Evolutionary conservation across 2,797 vertebrate genomes (phyloP).

Genomic region (Acanthis flammea): DNA sequence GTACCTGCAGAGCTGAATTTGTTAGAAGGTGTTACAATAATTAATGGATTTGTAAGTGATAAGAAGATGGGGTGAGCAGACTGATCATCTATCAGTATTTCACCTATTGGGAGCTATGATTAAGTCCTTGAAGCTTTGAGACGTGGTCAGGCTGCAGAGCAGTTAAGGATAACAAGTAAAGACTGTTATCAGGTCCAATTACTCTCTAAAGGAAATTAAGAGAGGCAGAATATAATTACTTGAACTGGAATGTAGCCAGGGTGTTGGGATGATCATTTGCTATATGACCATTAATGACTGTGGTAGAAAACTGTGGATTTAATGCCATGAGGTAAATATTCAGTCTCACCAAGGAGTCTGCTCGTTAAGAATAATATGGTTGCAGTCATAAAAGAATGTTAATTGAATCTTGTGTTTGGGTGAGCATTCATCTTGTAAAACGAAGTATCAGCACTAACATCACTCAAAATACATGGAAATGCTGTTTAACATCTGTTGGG

Average conservation of each 20-base stretch:
- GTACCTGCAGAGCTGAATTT: not conserved
- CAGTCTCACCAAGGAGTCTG: constrained; percentile 26
- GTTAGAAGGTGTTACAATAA: not conserved
- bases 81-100: constrained; percentile 28
- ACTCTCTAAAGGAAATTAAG: constrained; percentile 56
- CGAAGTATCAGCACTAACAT: not conserved
- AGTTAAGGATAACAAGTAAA: constrained; percentile 45
- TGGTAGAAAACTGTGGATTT: constrained; percentile 47
- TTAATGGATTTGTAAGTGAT: constrained; percentile 33
- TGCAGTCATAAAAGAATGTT: constrained; percentile 39
- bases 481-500: not conserved
- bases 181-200: constrained; percentile 39
- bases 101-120: constrained; percentile 29
- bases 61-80: constrained; percentile 11
- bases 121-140: constrained; percentile 40
- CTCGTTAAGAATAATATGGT: constrained; percentile 46
- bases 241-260: constrained; percentile 47
- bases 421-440: constrained; percentile 38
- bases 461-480: not conserved
- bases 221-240: constrained; percentile 61
- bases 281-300: constrained; percentile 49
- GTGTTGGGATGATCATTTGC: constrained; percentile 54
- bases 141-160: constrained; percentile 19
- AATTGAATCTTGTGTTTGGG: constrained; percentile 31
- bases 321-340: constrained; percentile 53